A percentile compares a stretch with the other conserved stretches of the same genome.
Evolutionary conservation across 2,888 invertebrate species (phyloP).

Genomic region (Metalampra italica): DNA sequence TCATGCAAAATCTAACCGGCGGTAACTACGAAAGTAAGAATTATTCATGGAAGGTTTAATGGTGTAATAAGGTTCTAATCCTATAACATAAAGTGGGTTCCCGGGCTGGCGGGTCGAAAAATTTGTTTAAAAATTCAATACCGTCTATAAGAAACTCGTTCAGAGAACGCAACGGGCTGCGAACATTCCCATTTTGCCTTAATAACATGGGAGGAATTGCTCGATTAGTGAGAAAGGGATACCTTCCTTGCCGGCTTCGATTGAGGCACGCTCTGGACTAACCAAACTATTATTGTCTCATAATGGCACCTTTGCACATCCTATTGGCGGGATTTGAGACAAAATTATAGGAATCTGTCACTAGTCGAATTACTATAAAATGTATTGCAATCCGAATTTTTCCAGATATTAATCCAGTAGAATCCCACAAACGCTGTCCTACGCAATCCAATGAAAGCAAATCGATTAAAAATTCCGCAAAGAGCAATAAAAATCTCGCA

Average conservation of each 20-base stretch:
- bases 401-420: constrained; percentile 5
- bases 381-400: too few species aligned
- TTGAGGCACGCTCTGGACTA: constrained; percentile 35
- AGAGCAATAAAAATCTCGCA: constrained; percentile 22
- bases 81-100: constrained; percentile 61
- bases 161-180: constrained; percentile 69
- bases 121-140: constrained; percentile 76
- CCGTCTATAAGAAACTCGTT: constrained; percentile 71
- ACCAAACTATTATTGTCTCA: constrained; percentile 12
- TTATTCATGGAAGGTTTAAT: constrained; percentile 57
- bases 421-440: neutral
- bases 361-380: too few species aligned
- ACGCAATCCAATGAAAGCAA: constrained; percentile 12
- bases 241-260: constrained; percentile 46
- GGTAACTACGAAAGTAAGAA: constrained; percentile 27
- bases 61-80: constrained; percentile 61
- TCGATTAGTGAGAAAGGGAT: constrained; percentile 67
- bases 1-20: neutral
- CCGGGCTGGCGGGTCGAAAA: constrained; percentile 56
- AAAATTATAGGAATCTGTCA: too few species aligned
- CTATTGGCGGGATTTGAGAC: too few species aligned
- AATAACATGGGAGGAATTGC: constrained; percentile 73
- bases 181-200: constrained; percentile 72
- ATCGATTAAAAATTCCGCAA: constrained; percentile 26
- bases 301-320: too few species aligned